Evolutionary conservation across 1,140 invertebrate genomes (phyloP), one percentile per base, ranked within the genome.

Genomic region (Sarcophaga bullata): DNA sequence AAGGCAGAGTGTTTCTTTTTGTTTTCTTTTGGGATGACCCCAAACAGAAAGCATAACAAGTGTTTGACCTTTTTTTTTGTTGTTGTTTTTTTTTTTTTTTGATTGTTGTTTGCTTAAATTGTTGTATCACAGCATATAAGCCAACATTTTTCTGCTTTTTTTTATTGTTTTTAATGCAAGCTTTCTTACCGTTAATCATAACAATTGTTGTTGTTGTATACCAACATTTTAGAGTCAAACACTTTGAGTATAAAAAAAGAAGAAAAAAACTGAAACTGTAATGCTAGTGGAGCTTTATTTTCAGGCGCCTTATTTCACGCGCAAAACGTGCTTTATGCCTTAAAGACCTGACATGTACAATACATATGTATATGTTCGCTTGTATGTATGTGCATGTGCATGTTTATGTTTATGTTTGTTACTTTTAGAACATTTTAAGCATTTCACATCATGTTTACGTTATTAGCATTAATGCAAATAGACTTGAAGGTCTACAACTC

Each of bases 401-500:
- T 13, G 7, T 13, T 15, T n/a, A 58, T n/a, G 25, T n/a, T 7
- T 13, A 58, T 58, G 54, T n/a, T 13, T 58, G 54, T 15, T 58
- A 58, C 54, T 13, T 7, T 0, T 58, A 58, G 54, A 58, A 58
- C 54, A 58, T 58, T 58, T 58, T 58, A 68, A 19, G n/a, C 62
- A 68, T 68, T 68, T 68, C 17, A 68, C 62, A 68, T 68, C 62
- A 68, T 68, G 62, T 17, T n/a, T 25, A 76, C 49, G 73, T 49
- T 76, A 76, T 76, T 76, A 76, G 73, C 73, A 76, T 76, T 76
- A 76, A 76, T 76, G 73, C 73, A 76, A 76, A 76, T 76, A 76
- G 47, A 76, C 73, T 76, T 49, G 9, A 76, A 76, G 73, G 73
- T 49, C 11, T 48, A 17, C n/a, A 73, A 25, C 68, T 52, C n/a